These are phyloP conservation scores for Umimayanthus chanpuru DNA, from an alignment of 92 coral and sea anemone species.

Conservation along the genomic window DNA sequence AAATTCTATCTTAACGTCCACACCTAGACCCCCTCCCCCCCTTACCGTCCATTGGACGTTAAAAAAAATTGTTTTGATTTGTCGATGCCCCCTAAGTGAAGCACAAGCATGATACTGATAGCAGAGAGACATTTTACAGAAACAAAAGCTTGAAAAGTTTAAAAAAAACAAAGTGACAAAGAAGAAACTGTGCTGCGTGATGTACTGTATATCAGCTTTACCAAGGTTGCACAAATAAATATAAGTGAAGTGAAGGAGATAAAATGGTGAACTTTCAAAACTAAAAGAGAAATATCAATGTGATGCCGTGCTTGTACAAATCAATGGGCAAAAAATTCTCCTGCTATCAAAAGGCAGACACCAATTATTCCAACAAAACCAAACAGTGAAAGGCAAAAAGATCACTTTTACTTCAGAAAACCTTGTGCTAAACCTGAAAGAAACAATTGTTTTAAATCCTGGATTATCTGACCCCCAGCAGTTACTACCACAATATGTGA, in stretches of 20 bases:
- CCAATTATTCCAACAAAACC: neutral
- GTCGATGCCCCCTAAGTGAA: no score
- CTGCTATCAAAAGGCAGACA: neutral
- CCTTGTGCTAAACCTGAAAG: neutral
- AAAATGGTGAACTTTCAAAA: neutral
- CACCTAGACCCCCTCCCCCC: no score
- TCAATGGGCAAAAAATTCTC: neutral
- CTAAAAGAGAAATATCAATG: neutral
- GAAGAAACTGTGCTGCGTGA: neutral
- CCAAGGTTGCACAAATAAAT: no score
- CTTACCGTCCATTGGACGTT: no score
- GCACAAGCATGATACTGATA: no score
- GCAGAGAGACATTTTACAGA: no score
- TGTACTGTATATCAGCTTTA: no score
- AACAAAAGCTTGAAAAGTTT: neutral
- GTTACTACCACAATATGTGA: neutral
- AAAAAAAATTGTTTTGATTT: no score
- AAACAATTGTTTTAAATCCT: neutral
- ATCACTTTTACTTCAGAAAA: neutral
- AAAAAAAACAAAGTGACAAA: neutral
- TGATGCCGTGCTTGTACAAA: neutral
- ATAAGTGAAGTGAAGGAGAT: no score
- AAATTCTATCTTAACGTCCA: no score
- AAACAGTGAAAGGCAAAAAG: neutral
- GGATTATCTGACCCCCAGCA: neutral